Percentiles rank a stretch among this genome's conserved stretches.
phyloP scores from a whole-genome alignment of 2,113 vertebrate genomes.

The Melospiza melodia region DNA sequence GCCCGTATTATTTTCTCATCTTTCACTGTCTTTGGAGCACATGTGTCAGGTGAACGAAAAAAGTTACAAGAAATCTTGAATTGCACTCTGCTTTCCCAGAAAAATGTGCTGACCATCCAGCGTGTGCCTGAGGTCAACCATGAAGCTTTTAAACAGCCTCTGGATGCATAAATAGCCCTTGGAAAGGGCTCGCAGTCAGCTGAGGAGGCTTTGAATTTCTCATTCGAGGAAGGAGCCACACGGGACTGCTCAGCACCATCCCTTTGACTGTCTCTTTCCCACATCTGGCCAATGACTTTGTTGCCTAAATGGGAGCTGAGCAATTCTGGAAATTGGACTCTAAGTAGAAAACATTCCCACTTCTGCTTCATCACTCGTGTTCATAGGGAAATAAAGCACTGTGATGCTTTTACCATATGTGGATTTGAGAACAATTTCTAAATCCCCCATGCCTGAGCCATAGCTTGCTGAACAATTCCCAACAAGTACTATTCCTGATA shows the following conservation, averaged over 20 bases:
- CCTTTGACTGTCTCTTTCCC: neutral
- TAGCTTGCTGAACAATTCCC: neutral
- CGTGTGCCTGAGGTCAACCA: neutral
- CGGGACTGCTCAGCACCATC: neutral
- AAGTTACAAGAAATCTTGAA: slow-evolving; percentile 18
- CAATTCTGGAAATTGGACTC: slow-evolving; percentile 23
- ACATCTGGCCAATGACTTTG: slow-evolving; percentile 43
- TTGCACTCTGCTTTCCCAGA: neutral
- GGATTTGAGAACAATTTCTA: neutral
- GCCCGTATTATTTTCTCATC: slow-evolving; percentile 61
- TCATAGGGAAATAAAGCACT: neutral
- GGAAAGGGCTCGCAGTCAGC: neutral
- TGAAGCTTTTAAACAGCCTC: neutral
- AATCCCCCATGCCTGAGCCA: neutral
- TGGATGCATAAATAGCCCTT: slow-evolving; percentile 9
- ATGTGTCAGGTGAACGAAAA: slow-evolving; percentile 48
- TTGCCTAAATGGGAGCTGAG: neutral
- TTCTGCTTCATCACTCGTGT: neutral
- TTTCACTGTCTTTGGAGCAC: slow-evolving; percentile 37
- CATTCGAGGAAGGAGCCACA: neutral
- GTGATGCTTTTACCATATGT: neutral
- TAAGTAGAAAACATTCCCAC: slow-evolving; percentile 28
- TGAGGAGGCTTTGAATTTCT: slow-evolving; percentile 32
- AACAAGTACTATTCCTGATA: neutral
- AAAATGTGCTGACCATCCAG: slow-evolving; percentile 27